Conservation (phyloP, 2,113 vertebrate species). For the Scolopax mira region DNA sequence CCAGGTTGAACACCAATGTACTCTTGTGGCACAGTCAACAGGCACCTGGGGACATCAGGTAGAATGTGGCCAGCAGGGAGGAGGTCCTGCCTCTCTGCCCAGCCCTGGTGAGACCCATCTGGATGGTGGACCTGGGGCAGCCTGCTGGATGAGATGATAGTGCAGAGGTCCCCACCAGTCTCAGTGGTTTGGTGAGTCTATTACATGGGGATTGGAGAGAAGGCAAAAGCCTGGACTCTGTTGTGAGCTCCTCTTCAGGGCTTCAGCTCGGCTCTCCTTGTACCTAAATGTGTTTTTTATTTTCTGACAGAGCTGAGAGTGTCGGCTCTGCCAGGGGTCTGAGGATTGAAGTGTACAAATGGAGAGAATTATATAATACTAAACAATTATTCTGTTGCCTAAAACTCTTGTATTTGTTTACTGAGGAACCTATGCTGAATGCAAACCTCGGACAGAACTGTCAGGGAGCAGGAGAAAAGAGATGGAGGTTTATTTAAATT, state of each 20-base stretch:
- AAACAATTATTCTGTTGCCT: constrained; percentile 44
- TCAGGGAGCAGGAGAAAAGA: not conserved
- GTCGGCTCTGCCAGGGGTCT: accelerated
- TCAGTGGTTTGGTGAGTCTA: accelerated
- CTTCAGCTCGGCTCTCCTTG: not conserved
- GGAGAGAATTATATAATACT: constrained; percentile 42
- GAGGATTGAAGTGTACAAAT: constrained; percentile 24
- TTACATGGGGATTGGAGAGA: accelerated
- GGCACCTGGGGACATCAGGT: not conserved
- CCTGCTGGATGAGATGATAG: not conserved
- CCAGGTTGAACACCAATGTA: accelerated
- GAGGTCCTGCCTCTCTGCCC: not conserved
- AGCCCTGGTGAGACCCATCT: not conserved
- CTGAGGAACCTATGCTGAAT: not conserved
- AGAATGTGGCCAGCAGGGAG: not conserved
- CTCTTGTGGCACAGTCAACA: not conserved
- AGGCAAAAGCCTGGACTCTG: not conserved
- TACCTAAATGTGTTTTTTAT: not conserved
- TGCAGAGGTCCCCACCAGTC: not conserved
- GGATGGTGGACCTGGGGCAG: not conserved
- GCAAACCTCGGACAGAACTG: not conserved
- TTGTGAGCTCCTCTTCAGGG: accelerated
- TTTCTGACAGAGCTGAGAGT: not conserved
- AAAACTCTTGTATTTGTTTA: constrained; percentile 11
- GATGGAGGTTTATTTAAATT: not conserved